Evolutionary conservation across 2,797 vertebrate genomes (phyloP), one percentile per base, ranked within the genome.

Genomic region (Botia kubotai): DNA sequence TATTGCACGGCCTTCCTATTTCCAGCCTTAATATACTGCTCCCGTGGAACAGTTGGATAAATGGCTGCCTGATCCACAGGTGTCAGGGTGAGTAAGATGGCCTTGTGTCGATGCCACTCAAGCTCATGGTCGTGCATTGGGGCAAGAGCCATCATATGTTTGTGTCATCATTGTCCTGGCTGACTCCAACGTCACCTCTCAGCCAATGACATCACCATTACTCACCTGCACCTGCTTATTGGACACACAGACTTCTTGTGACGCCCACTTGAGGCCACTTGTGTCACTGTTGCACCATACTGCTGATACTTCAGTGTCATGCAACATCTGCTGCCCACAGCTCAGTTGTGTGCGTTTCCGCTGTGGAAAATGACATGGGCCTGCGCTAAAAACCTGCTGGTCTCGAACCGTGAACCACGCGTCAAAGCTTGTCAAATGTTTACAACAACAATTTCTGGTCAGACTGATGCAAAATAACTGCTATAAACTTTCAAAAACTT

Each of bases 61-160:
- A 82, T 80, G 63, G 79, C 17, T 2, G 53, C 23, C 66, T 5
- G 62, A 81, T 71, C 84, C 79, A 73, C 70, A 78, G 75, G 55
- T 70, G 71, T 81, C 62, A 65, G 77, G 73, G 58, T 55, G 58
- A 75, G 80, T 71, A 53, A 82, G 79, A 77, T 62, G 73, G 76
- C 68, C 52, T 76, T 63, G 39, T 2, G 7, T 58, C 29, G 48
- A 19, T 57, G 81, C 78, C 81, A 58, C 48, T 75, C 36, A 66
- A 72, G 63, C 52, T 60, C 16, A 57, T 16, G 39, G 72, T 50
- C 80, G 50, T 26, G 46, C 4, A 43, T 43, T 60, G 69, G 57
- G 58, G 50, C 29, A 72, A 80, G 50, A 67, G 65, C 52, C 58
- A 72, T 77, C 70, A 73, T 78, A 83, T 81, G 79, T 69, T 66